These are phyloP conservation scores for Dolichoris vasculosae DNA, from an alignment of 1,140 invertebrate species.

Conservation along the genomic window DNA sequence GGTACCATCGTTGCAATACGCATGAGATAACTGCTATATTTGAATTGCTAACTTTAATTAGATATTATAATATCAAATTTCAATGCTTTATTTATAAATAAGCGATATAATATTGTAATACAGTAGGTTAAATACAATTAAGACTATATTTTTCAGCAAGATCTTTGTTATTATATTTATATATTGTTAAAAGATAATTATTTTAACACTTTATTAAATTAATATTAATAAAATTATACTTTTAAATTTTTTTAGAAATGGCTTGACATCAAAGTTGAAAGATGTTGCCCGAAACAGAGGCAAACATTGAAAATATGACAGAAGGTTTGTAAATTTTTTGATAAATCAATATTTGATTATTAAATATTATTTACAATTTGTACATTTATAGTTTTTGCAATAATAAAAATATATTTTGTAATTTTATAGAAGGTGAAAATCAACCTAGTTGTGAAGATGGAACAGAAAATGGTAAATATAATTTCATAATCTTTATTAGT, in stretches of 20 bases:
- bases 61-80: background rate
- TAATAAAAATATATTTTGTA: slow-evolving; percentile 18
- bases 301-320: slow-evolving; percentile 65
- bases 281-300: slow-evolving; percentile 67
- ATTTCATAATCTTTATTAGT: slow-evolving; percentile 43
- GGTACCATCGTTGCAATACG: slow-evolving; percentile 3
- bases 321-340: slow-evolving; percentile 66
- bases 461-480: slow-evolving; percentile 65
- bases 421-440: slow-evolving; percentile 66
- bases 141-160: no score
- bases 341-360: background rate
- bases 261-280: slow-evolving; percentile 55
- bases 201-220: background rate
- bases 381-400: background rate
- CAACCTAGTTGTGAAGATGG: slow-evolving; percentile 64
- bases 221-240: background rate
- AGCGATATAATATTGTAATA: no score
- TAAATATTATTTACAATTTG: no score
- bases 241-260: slow-evolving; percentile 50
- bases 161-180: no score
- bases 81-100: no score
- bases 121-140: no score
- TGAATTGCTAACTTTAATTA: background rate
- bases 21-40: background rate
- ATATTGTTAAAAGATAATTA: background rate